Base-by-base conservation (phyloP, 2,888 invertebrate genomes). In the Cancer borealis region DNA sequence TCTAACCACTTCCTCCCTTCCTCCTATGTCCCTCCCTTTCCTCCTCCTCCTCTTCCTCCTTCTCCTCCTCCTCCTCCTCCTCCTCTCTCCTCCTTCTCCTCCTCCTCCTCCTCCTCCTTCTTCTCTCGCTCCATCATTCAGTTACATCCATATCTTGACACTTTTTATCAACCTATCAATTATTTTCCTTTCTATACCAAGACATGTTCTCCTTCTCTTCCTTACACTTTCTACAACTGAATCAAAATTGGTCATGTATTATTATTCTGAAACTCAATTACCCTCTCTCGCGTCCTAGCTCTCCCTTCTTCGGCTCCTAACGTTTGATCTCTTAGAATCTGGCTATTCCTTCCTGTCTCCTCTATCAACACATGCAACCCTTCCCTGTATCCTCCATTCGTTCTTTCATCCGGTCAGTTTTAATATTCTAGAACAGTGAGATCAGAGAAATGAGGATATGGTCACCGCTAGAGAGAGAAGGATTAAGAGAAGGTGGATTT, bases 81-180 rank as follows among this genome's bases (percentile, higher is more conserved):
- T 79, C 79, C 45, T 17, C 87, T 45, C 46, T 88, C 46, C 12
- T 8, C 46, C 21, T 17, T 45, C 88, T 21, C 3, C n/a, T 2
- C 21, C 30, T 46, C 88, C 5, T 45, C 45, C n/a, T 89, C 47
- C n/a, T 12, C 21, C 6, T 49, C 3, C 12, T 14, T 49, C 49
- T 17, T 26, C 26, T 6, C 54, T 49, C 5, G 26, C 49, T 26
- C 21, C 17, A 1, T 39, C 88, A 39, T 39, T 45, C 30, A 17
- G 14, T 45, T 45, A 14, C 2, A 30, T 84, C 49, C 14, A 26
- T 49, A 17, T 21, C 26, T 21, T 89, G 17, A 46, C 6, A 47
- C 47, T 90, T 21, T 90, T n/a, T 90, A 88, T 90, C 21, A 47
- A 90, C 47, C n/a, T 21, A 90, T 45, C 47, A n/a, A 46, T 47